Conservation (phyloP, 1,140 invertebrate species). For the Hormaphis cornu region DNA sequence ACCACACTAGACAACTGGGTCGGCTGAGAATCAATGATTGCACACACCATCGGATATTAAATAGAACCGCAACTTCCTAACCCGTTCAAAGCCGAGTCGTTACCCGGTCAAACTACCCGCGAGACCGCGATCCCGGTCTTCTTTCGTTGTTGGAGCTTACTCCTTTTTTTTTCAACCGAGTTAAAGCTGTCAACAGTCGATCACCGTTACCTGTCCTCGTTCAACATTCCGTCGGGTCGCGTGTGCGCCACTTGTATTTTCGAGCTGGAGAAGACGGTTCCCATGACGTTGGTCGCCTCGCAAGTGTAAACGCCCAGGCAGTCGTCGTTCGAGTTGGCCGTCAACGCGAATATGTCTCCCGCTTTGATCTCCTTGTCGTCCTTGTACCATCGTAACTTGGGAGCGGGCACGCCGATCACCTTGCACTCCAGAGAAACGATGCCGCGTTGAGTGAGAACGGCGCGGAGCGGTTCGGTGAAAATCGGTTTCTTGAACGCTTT, state of each 20-base stretch:
- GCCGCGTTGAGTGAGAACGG: slow-evolving; percentile 72
- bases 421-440: slow-evolving; percentile 82
- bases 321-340: slow-evolving; percentile 68
- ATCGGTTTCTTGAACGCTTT: slow-evolving; percentile 78
- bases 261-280: slow-evolving; percentile 67
- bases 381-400: slow-evolving; percentile 70
- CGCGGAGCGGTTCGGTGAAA: slow-evolving; percentile 71
- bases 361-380: slow-evolving; percentile 77
- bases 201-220: slow-evolving; percentile 6
- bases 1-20: too few species aligned
- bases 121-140: too few species aligned
- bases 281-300: slow-evolving; percentile 79
- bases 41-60: too few species aligned
- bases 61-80: too few species aligned
- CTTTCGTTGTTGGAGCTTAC: too few species aligned
- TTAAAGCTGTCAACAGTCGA: too few species aligned
- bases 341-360: slow-evolving; percentile 75
- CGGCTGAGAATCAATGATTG: too few species aligned
- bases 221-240: neutral
- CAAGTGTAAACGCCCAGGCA: slow-evolving; percentile 76
- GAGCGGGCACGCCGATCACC: slow-evolving; percentile 76
- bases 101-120: too few species aligned
- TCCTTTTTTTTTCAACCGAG: neutral
- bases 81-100: too few species aligned
- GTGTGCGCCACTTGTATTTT: slow-evolving; percentile 51